phyloP scores from a whole-genome alignment of 2,113 vertebrate genomes.

The Podilymbus podiceps region DNA sequence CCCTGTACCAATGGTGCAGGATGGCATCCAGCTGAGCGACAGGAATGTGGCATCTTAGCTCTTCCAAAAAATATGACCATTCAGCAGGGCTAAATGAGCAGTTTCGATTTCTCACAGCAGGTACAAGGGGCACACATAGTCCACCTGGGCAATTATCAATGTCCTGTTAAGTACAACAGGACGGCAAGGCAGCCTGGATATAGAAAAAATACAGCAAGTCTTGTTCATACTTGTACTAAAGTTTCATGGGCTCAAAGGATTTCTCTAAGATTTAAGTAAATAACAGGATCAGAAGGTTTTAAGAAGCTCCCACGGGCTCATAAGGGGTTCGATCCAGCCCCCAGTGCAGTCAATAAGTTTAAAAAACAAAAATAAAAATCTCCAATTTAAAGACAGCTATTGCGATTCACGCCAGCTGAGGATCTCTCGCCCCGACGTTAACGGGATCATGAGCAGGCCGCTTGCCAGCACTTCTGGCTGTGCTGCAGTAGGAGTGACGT shows the following conservation, averaged over 20 bases:
- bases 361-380: background rate
- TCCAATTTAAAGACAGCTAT: background rate
- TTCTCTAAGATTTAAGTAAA: slow-evolving; percentile 25
- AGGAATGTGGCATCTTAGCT: background rate
- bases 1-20: fast-evolving
- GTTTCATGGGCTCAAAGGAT: background rate
- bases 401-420: background rate
- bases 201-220: background rate
- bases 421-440: slow-evolving; percentile 5
- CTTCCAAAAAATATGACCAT: background rate
- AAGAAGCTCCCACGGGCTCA: background rate
- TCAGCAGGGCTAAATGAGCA: background rate
- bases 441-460: slow-evolving; percentile 5
- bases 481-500: slow-evolving; percentile 23
- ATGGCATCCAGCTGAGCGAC: background rate
- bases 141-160: background rate
- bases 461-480: slow-evolving; percentile 39
- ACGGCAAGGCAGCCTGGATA: background rate
- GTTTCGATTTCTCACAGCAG: background rate
- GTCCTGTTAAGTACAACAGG: background rate
- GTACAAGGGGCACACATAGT: background rate
- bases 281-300: slow-evolving; percentile 16
- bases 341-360: background rate
- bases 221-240: background rate
- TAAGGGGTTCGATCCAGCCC: background rate